phyloP scores from a whole-genome alignment of 1,140 invertebrate genomes.

The Lethrus apterus region DNA sequence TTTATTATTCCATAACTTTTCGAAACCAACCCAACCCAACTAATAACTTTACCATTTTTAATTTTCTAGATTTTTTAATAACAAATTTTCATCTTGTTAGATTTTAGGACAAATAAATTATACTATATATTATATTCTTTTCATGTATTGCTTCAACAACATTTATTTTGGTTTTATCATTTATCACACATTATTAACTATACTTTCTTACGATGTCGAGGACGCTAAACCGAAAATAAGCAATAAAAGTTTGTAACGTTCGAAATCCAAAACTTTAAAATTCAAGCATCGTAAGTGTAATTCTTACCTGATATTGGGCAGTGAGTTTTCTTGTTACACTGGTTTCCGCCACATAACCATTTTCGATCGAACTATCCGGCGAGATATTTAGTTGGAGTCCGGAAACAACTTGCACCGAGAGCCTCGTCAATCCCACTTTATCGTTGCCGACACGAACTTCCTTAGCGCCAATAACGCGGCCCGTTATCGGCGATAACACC shows the following conservation, averaged over 20 bases:
- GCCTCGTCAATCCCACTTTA: constrained; percentile 73
- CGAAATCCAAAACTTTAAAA: not conserved
- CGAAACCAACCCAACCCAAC: no score
- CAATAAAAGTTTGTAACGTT: not conserved
- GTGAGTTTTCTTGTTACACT: constrained; percentile 78
- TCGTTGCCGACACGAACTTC: constrained; percentile 88
- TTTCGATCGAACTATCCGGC: constrained; percentile 74
- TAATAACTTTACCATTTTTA: no score
- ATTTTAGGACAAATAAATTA: no score
- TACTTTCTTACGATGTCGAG: not conserved
- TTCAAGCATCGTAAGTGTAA: not conserved
- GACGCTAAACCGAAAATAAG: not conserved
- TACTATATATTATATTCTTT: no score
- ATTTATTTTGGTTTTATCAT: not conserved
- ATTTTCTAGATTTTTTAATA: no score
- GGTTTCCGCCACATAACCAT: constrained; percentile 84
- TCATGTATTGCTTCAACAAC: no score
- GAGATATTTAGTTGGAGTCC: constrained; percentile 83
- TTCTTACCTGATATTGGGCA: constrained; percentile 83
- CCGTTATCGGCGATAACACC: constrained; percentile 86
- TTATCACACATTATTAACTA: not conserved
- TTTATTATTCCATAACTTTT: no score
- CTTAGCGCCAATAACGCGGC: constrained; percentile 80
- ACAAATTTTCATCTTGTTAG: no score
- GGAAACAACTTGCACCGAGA: constrained; percentile 83